Evolutionary conservation across 1,140 invertebrate species (phyloP).

Genomic region (Drosophila navojoa): DNA sequence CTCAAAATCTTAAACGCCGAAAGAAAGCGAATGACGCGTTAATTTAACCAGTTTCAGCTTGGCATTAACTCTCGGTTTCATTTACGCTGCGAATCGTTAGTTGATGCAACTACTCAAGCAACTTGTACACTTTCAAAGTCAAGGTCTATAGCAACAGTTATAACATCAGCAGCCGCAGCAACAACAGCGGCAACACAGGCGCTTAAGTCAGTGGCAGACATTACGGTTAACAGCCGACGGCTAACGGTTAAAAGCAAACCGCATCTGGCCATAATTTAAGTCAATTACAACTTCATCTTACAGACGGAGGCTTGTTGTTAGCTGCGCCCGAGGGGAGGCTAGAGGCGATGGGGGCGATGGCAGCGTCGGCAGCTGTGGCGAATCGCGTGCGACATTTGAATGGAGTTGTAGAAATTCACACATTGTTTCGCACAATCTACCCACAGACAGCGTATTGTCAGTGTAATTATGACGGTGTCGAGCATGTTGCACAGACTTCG

Average conservation of each 20-base stretch:
- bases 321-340: background rate
- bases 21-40: slow-evolving; percentile 53
- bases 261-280: slow-evolving; percentile 68
- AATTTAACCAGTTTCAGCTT: slow-evolving; percentile 54
- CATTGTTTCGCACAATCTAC: slow-evolving; percentile 2
- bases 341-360: background rate
- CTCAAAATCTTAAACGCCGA: slow-evolving; percentile 28
- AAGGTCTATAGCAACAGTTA: slow-evolving; percentile 49
- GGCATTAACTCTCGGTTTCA: slow-evolving; percentile 25
- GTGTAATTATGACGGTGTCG: background rate
- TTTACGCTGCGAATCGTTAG: slow-evolving; percentile 6
- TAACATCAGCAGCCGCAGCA: slow-evolving; percentile 9
- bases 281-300: slow-evolving; percentile 60
- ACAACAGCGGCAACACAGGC: slow-evolving; percentile 21
- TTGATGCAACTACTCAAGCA: slow-evolving; percentile 32
- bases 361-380: background rate
- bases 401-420: slow-evolving; percentile 26
- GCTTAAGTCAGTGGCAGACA: slow-evolving; percentile 11
- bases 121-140: slow-evolving; percentile 59
- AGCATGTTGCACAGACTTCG: background rate
- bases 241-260: slow-evolving; percentile 40
- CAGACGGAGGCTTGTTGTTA: background rate
- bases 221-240: background rate
- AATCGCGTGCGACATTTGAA: slow-evolving; percentile 24
- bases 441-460: background rate